Conservation (phyloP, 2,888 invertebrate species). For the Cenopis cana region DNA sequence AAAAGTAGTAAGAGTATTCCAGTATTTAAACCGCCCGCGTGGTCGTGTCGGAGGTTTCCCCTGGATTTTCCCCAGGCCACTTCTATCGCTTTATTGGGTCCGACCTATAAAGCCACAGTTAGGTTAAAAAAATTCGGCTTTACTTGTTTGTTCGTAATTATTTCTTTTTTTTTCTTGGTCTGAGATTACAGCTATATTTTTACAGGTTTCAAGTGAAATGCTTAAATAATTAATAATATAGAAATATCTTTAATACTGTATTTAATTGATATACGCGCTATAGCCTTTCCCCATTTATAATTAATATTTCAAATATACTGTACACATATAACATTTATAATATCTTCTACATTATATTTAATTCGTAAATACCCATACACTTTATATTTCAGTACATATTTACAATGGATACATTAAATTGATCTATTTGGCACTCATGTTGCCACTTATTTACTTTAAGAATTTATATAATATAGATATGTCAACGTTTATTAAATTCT, state of each 20-base stretch:
- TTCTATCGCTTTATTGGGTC: too few species aligned
- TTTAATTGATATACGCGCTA: conserved; percentile 22
- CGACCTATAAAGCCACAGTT: too few species aligned
- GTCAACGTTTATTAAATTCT: conserved; percentile 52
- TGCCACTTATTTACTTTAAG: conserved; percentile 26
- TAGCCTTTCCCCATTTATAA: conserved; percentile 37
- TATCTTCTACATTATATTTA: conserved; percentile 32
- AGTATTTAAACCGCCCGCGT: too few species aligned
- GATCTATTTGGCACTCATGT: conserved; percentile 49
- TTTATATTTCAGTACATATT: conserved; percentile 40
- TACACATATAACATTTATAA: conserved; percentile 51
- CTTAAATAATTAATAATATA: background rate
- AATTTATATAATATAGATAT: conserved; percentile 47
- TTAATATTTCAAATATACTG: conserved; percentile 43
- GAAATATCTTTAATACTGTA: background rate
- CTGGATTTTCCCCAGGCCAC: too few species aligned
- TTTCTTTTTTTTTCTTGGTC: too few species aligned
- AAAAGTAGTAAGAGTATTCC: too few species aligned
- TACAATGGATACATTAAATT: conserved; percentile 45
- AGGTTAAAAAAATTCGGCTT: too few species aligned
- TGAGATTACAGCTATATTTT: too few species aligned
- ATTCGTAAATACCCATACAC: conserved; percentile 32
- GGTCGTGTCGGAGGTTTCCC: too few species aligned
- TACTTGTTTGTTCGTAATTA: too few species aligned
- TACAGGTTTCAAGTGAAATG: too few species aligned